phyloP scores from a whole-genome alignment of 2,113 vertebrate species.

The Ammodytes marinus region DNA sequence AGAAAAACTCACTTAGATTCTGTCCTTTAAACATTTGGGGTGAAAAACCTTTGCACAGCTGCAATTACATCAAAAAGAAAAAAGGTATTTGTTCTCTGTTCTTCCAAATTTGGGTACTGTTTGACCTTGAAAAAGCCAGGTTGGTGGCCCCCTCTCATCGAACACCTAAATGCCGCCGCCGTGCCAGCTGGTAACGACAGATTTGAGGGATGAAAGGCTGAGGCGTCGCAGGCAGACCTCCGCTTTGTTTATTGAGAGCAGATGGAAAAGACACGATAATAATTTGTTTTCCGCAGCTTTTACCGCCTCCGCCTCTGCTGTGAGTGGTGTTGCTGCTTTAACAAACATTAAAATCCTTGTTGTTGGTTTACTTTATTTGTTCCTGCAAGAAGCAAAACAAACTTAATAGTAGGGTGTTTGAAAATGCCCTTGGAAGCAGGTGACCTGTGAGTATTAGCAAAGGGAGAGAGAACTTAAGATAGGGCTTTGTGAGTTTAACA shows the following conservation, averaged over 20 bases:
- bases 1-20: neutral
- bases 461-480: neutral
- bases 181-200: constrained; percentile 72
- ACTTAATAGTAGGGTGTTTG: neutral
- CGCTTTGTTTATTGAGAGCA: constrained; percentile 70
- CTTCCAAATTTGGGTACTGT: constrained; percentile 24
- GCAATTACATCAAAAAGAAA: neutral
- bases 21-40: neutral
- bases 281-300: constrained; percentile 59
- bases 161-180: neutral
- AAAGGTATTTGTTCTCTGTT: constrained; percentile 12
- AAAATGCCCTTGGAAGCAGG: constrained; percentile 24
- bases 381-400: neutral
- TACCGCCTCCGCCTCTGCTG: constrained; percentile 32
- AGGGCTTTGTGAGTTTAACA: neutral
- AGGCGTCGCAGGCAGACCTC: constrained; percentile 57
- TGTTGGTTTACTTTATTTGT: constrained; percentile 35
- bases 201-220: constrained; percentile 73
- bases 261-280: constrained; percentile 73
- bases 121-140: constrained; percentile 63
- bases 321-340: constrained; percentile 18
- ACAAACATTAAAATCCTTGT: constrained; percentile 58
- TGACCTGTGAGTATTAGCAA: neutral
- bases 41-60: constrained; percentile 15
- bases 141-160: constrained; percentile 3